A percentile compares a stretch with the other conserved stretches of the same genome.
Evolutionary conservation across 2,113 vertebrate species (phyloP).

Genomic region (Hemibagrus wyckioides): DNA sequence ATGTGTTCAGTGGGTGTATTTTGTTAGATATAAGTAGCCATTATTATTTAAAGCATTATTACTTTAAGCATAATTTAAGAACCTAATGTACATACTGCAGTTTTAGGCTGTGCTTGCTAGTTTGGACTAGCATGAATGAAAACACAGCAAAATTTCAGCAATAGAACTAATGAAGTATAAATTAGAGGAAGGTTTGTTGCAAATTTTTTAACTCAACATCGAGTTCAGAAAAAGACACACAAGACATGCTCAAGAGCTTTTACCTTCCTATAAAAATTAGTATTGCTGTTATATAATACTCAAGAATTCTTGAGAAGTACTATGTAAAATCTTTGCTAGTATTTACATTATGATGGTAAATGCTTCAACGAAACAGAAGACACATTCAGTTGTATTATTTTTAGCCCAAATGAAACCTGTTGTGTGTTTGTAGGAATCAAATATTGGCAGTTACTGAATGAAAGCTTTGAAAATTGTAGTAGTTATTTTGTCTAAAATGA

Average conservation of each 20-base stretch:
- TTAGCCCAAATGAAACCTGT: not conserved
- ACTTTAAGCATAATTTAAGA: not conserved
- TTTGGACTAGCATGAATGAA: not conserved
- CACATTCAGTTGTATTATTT: not conserved
- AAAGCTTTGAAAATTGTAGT: not conserved
- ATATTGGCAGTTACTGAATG: not conserved
- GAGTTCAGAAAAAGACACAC: not conserved
- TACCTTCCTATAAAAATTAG: not conserved
- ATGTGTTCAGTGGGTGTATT: too few species aligned
- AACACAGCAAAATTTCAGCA: not conserved
- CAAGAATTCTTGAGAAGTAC: not conserved
- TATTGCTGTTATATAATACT: not conserved
- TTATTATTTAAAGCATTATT: too few species aligned
- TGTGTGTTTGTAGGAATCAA: not conserved
- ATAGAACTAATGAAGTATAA: not conserved
- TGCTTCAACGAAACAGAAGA: not conserved
- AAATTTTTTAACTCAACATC: not conserved
- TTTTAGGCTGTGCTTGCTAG: not conserved
- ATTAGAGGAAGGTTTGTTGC: not conserved
- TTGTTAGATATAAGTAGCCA: too few species aligned
- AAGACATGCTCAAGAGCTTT: not conserved
- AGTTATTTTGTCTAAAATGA: not conserved
- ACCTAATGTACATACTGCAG: not conserved
- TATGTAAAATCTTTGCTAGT: not conserved
- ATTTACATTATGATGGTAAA: not conserved